Evolutionary conservation across 2,888 invertebrate species (phyloP).

Genomic region (Tetropium fuscum): DNA sequence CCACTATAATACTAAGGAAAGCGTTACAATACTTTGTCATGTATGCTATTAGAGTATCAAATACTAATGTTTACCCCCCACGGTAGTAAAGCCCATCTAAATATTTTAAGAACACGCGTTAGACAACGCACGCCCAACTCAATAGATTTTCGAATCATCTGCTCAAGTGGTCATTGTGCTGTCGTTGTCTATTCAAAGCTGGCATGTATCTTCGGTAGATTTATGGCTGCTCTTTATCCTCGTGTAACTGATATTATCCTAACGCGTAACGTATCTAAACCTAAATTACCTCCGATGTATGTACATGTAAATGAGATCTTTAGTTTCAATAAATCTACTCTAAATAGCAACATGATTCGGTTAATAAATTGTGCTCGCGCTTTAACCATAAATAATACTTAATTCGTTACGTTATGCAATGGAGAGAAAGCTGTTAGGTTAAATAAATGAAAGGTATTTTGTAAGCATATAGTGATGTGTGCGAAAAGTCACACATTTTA

Average conservation of each 20-base stretch:
- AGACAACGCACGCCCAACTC: slow-evolving; percentile 23
- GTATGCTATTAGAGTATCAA: no score
- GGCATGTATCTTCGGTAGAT: slow-evolving; percentile 13
- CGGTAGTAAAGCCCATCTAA: slow-evolving; percentile 6
- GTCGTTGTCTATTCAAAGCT: slow-evolving; percentile 22
- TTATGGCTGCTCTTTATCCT: slow-evolving; percentile 15
- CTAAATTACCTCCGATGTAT: slow-evolving; percentile 5
- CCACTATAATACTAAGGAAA: no score
- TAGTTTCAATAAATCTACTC: not conserved
- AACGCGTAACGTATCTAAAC: not conserved
- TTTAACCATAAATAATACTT: no score
- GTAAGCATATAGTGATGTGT: no score
- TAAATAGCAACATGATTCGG: no score
- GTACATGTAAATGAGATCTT: not conserved
- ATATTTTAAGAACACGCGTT: slow-evolving; percentile 15
- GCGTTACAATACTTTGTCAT: no score
- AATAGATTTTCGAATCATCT: slow-evolving; percentile 35
- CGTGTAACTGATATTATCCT: not conserved
- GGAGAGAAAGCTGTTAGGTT: no score
- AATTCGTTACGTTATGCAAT: no score
- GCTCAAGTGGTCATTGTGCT: slow-evolving; percentile 39
- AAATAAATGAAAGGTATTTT: no score
- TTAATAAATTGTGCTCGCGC: no score
- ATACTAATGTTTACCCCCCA: slow-evolving; percentile 1
- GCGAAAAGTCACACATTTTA: no score